Evolutionary conservation across 2,888 invertebrate species (phyloP).

Genomic region (Patella pellucida): DNA sequence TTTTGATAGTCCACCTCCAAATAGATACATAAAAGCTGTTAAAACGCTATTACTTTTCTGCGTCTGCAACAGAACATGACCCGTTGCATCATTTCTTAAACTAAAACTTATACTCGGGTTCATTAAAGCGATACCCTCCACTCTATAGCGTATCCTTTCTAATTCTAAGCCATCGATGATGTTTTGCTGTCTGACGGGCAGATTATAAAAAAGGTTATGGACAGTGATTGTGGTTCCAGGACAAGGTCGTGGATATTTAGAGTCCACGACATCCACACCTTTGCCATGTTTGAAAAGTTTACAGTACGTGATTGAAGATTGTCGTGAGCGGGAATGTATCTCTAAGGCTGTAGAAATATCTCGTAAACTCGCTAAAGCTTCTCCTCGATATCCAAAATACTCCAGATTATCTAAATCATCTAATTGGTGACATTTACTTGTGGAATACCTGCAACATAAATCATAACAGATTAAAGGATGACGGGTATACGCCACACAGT

Average conservation of each 20-base stretch:
- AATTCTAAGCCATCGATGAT: conserved; percentile 75
- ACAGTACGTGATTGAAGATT: conserved; percentile 74
- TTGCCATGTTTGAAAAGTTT: conserved; percentile 76
- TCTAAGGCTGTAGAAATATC: conserved; percentile 75
- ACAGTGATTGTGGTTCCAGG: conserved; percentile 82
- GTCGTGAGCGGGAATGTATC: conserved; percentile 75
- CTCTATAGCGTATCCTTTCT: conserved; percentile 75
- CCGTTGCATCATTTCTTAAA: conserved; percentile 78
- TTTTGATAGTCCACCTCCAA: conserved; percentile 71
- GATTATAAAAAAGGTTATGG: conserved; percentile 77
- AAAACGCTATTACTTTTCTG: conserved; percentile 75
- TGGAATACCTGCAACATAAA: conserved; percentile 73
- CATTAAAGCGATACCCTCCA: conserved; percentile 79
- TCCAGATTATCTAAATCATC: conserved; percentile 74
- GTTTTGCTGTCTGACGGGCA: conserved; percentile 77
- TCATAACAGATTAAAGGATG: neutral
- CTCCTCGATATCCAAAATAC: conserved; percentile 80
- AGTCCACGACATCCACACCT: conserved; percentile 66
- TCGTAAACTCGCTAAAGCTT: conserved; percentile 78
- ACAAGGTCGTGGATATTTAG: conserved; percentile 74
- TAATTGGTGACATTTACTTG: conserved; percentile 77
- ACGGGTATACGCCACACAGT: no score
- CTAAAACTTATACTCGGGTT: conserved; percentile 78
- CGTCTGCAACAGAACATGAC: conserved; percentile 76
- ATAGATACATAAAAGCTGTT: conserved; percentile 74